phyloP scores from a whole-genome alignment of 2,888 invertebrate genomes.

The Nesidiocoris tenuis region DNA sequence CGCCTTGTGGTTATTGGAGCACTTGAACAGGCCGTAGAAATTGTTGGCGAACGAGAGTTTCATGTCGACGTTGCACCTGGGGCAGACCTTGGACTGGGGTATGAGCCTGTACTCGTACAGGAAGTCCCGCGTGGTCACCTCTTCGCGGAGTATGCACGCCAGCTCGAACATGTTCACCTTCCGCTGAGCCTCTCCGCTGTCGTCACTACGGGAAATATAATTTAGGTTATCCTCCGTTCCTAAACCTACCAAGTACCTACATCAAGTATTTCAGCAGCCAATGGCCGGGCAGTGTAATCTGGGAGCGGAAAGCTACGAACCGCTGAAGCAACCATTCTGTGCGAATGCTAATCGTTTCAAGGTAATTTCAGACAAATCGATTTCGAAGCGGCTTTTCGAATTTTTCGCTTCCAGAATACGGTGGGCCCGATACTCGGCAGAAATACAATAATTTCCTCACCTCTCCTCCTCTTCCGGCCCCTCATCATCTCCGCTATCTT shows the following conservation, averaged over 20 bases:
- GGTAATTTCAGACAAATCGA: too few species aligned
- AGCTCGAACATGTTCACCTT: slow-evolving; percentile 33
- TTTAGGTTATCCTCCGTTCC: neutral
- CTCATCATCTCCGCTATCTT: slow-evolving; percentile 54
- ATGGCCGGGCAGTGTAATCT: too few species aligned
- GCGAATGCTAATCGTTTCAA: too few species aligned
- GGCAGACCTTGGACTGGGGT: slow-evolving; percentile 25
- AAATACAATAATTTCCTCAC: too few species aligned
- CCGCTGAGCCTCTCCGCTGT: slow-evolving; percentile 16
- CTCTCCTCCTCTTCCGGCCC: slow-evolving; percentile 46
- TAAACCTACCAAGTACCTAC: too few species aligned
- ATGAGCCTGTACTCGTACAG: slow-evolving; percentile 23
- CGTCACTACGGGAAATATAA: slow-evolving; percentile 20
- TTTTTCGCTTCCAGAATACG: too few species aligned
- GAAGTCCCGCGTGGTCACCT: slow-evolving; percentile 20
- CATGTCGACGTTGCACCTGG: slow-evolving; percentile 30
- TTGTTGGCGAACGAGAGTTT: slow-evolving; percentile 20
- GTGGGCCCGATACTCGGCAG: too few species aligned
- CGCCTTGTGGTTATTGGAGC: slow-evolving; percentile 20
- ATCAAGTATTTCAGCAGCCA: too few species aligned
- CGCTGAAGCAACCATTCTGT: too few species aligned
- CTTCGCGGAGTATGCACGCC: slow-evolving; percentile 24
- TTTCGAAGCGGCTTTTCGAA: too few species aligned
- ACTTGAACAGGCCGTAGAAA: slow-evolving; percentile 31
- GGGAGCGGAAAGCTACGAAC: too few species aligned